Base-by-base conservation (phyloP, 2,113 vertebrate genomes). In the Henicopernis longicauda region DNA sequence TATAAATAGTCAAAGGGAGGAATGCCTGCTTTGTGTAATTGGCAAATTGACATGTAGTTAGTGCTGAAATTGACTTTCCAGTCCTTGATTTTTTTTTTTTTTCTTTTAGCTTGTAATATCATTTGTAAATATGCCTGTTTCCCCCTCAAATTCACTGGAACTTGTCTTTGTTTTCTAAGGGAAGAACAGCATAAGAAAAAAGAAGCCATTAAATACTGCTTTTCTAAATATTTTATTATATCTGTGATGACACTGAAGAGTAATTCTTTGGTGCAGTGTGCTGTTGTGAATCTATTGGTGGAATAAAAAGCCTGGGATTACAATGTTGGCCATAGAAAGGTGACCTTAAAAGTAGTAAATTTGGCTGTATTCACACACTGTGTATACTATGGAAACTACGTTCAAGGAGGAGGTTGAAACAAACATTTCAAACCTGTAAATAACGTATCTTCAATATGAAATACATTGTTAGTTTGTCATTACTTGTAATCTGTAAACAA, bases 391-490 rank as follows among this genome's bases (percentile, higher is more conserved):
- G 9, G 44, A 89, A 79, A 4, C 8, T 18, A 1, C 25, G 6
- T 26, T 69, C 34, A 29, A n/a, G 32, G 50, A 82, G 16, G 42
- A 73, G 36, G n/a, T 84, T 36, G 42, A 59, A 78, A 42, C 21
- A 57, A 61, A 23, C 57, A 6, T 76, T 73, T 91, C 16, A 80
- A 67, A 55, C 40, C 38, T 77, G 36, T 40, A 52, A 36, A 50
- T 70, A 44, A 42, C 0, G 6, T 9, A 6, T 38, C 21, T 67
- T 90, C 38, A 16, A 0, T 49, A 3, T 55, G 50, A 93, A 92
- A 76, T 21, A 21, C 0, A 0, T 34, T 86, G 21, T 63, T 65
- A 69, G 54, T 47, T 86, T 5, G 1, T 42, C 26, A 3, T 66
- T 57, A 36, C 42, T 27, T 34, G 20, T 10, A 79, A 36, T 59